phyloP scores from a whole-genome alignment of 2,888 invertebrate species.

The Acanthopleura granulata region DNA sequence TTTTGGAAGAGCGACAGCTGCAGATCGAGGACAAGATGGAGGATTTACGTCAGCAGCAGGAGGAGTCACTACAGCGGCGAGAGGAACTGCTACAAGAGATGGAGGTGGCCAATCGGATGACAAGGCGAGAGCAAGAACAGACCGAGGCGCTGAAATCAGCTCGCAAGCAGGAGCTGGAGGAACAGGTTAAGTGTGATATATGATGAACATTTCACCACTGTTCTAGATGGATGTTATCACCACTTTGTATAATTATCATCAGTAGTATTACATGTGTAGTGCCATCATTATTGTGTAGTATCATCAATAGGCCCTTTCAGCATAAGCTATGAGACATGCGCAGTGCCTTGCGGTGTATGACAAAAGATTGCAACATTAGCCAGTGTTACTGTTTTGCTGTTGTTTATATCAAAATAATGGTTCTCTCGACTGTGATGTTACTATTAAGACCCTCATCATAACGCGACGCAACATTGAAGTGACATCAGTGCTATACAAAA shows the following conservation, averaged over 20 bases:
- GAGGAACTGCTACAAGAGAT: slow-evolving; percentile 65
- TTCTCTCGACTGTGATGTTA: no score
- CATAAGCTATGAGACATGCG: no score
- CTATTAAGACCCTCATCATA: no score
- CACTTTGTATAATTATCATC: not conserved
- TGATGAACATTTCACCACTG: not conserved
- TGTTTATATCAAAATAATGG: no score
- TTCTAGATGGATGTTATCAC: not conserved
- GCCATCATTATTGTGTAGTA: no score
- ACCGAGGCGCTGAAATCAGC: slow-evolving; percentile 47
- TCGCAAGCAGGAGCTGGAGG: slow-evolving; percentile 53
- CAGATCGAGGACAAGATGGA: slow-evolving; percentile 63
- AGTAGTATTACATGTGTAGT: no score
- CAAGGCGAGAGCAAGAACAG: slow-evolving; percentile 55
- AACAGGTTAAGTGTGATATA: slow-evolving; percentile 53
- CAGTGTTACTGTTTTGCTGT: no score
- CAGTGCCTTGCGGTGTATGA: no score
- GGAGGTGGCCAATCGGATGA: slow-evolving; percentile 65
- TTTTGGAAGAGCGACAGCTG: slow-evolving; percentile 59
- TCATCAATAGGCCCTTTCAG: no score
- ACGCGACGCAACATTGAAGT: no score
- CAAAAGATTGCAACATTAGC: no score
- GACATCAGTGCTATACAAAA: no score
- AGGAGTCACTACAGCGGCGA: slow-evolving; percentile 62
- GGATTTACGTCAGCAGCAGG: slow-evolving; percentile 54